Percentiles rank a stretch among this genome's conserved stretches.
Conservation (phyloP, 2,888 invertebrate genomes). For the Apantesis nais region DNA sequence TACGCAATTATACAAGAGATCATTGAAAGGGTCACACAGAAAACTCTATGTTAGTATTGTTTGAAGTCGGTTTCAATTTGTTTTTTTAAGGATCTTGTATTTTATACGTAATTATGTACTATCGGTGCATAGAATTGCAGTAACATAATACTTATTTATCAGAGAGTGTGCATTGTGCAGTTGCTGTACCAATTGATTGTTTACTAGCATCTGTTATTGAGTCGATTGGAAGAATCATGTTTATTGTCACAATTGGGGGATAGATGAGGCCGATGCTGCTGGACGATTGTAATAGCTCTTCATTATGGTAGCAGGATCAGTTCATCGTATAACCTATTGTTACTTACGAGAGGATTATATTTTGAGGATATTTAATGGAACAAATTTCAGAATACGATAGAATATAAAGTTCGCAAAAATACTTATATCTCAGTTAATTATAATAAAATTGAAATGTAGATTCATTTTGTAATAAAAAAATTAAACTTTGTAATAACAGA, state of each 20-base stretch:
- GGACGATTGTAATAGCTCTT: constrained; percentile 17
- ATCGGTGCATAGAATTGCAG: background rate
- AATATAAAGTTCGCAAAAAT: too few relatives aligned
- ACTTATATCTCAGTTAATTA: too few relatives aligned
- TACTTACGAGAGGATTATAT: background rate
- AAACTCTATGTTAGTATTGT: too few relatives aligned
- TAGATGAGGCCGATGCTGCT: constrained; percentile 34
- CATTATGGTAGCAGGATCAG: constrained; percentile 7
- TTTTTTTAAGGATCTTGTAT: too few relatives aligned
- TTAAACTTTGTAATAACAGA: background rate
- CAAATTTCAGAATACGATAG: background rate
- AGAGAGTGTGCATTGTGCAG: background rate
- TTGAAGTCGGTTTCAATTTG: too few relatives aligned
- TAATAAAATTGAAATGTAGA: too few relatives aligned
- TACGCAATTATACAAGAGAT: too few relatives aligned
- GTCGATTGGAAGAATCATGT: constrained; percentile 45
- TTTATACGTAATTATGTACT: background rate
- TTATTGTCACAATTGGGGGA: constrained; percentile 44
- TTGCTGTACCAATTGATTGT: constrained; percentile 14
- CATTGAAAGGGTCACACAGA: too few relatives aligned
- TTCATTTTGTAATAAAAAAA: too few relatives aligned
- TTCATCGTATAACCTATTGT: constrained; percentile 12
- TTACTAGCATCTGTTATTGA: constrained; percentile 7
- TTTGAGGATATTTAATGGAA: background rate
- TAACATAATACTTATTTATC: background rate